phyloP scores from a whole-genome alignment of 1,140 invertebrate genomes.

The Homalodisca vitripennis region DNA sequence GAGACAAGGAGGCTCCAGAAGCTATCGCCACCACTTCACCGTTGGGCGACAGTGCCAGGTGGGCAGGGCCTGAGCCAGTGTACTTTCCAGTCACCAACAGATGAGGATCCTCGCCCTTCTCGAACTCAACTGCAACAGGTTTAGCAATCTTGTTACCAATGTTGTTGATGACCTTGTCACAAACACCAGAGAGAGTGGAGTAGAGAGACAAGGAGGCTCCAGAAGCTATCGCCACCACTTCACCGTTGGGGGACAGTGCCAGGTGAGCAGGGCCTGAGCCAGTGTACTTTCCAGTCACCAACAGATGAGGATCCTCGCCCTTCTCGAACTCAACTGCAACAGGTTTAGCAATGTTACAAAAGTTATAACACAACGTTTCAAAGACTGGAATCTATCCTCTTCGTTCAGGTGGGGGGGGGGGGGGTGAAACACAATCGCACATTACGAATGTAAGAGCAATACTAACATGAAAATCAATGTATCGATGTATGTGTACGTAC shows the following conservation, averaged over 20 bases:
- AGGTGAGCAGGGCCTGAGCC: constrained; percentile 53
- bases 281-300: constrained; percentile 60
- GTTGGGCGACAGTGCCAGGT: constrained; percentile 71
- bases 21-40: constrained; percentile 70
- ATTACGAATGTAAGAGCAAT: no score
- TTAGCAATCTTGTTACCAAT: constrained; percentile 52
- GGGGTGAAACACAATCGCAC: no score
- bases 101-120: constrained; percentile 73
- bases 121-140: constrained; percentile 72
- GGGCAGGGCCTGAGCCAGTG: constrained; percentile 49
- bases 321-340: constrained; percentile 72
- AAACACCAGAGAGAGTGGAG: constrained; percentile 58
- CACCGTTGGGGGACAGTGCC: constrained; percentile 72
- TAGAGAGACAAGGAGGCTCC: constrained; percentile 66
- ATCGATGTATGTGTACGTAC: no score
- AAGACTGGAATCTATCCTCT: no score
- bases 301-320: constrained; percentile 72
- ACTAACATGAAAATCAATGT: no score
- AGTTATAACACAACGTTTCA: no score
- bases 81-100: constrained; percentile 62
- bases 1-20: constrained; percentile 60
- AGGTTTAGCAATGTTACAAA: no score
- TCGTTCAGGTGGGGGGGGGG: no score
- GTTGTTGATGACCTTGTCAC: constrained; percentile 51
- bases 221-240: constrained; percentile 68